These are phyloP conservation scores for Acropora tenuis DNA, from an alignment of 64 coral and sea anemone genomes.

Conservation along the genomic window DNA sequence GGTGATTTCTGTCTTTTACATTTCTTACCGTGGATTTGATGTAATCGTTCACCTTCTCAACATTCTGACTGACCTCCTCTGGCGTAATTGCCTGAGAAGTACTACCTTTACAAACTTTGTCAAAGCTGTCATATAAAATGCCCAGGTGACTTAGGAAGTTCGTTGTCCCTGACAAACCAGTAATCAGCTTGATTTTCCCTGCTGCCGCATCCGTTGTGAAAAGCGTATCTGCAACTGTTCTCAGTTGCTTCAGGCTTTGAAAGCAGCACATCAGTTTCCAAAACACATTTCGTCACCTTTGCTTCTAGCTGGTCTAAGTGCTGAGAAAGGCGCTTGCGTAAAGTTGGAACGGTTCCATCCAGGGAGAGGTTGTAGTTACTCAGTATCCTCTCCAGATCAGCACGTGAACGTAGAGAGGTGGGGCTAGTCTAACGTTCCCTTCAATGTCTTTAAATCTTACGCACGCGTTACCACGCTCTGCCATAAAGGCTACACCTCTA, in stretches of 20 bases:
- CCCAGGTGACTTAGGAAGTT: conserved; percentile 44
- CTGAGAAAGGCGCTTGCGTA: conserved; percentile 41
- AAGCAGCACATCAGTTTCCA: conserved; percentile 48
- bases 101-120: background rate
- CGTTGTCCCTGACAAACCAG: conserved; percentile 47
- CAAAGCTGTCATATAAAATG: conserved; percentile 29
- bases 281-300: background rate
- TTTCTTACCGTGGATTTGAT: too few species aligned
- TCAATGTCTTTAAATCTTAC: conserved; percentile 61
- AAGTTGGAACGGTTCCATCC: conserved; percentile 31
- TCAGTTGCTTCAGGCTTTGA: background rate
- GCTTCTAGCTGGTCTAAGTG: conserved; percentile 43
- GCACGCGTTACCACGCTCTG: too few species aligned
- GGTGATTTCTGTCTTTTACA: too few species aligned
- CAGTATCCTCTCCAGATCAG: conserved; percentile 1
- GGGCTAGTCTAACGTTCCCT: conserved; percentile 46
- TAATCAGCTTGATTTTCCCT: conserved; percentile 68
- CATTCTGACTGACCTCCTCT: conserved; percentile 18
- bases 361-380: background rate
- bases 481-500: too few species aligned
- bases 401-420: conserved; percentile 60
- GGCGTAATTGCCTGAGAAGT: conserved; percentile 26
- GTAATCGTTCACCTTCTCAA: too few species aligned
- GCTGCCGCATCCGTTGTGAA: conserved; percentile 63
- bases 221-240: conserved; percentile 39